phyloP scores from a whole-genome alignment of 2,888 invertebrate genomes.

The Caenorhabditis virilis region DNA sequence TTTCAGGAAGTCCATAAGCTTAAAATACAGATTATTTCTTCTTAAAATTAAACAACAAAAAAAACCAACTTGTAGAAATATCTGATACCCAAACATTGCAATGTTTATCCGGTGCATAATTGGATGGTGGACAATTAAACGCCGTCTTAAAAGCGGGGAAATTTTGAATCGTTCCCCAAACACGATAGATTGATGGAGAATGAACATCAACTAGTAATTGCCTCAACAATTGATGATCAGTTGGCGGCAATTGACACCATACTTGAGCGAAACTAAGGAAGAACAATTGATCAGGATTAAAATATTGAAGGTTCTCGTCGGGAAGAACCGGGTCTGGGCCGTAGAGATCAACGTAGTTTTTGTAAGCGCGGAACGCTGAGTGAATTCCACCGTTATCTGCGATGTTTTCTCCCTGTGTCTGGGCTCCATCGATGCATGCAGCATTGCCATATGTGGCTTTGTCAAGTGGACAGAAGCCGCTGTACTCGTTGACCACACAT shows the following conservation, averaged over 20 bases:
- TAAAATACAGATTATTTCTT: conserved; percentile 2
- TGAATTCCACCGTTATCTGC: conserved; percentile 73
- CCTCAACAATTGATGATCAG: conserved; percentile 13
- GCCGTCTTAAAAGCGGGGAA: conserved; percentile 53
- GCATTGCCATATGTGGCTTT: conserved; percentile 31
- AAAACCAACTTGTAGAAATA: conserved; percentile 35
- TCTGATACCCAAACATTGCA: conserved; percentile 56
- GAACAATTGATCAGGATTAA: conserved; percentile 55
- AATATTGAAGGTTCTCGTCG: conserved; percentile 40
- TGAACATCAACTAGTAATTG: conserved; percentile 56
- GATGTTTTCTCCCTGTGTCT: conserved; percentile 74
- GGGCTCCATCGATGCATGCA: conserved; percentile 69
- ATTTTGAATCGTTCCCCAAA: conserved; percentile 54
- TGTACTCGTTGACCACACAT: conserved; percentile 59
- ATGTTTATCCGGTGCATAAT: conserved; percentile 45
- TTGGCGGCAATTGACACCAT: conserved; percentile 48
- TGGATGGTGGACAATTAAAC: conserved; percentile 49
- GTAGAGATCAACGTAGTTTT: conserved; percentile 50
- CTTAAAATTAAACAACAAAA: too few relatives aligned
- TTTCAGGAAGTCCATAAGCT: conserved; percentile 37
- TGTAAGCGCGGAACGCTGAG: conserved; percentile 62
- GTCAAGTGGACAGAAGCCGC: conserved; percentile 57
- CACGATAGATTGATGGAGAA: conserved; percentile 54
- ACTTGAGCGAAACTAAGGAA: conserved; percentile 57
- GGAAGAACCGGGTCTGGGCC: conserved; percentile 63